A percentile compares a stretch with the other conserved stretches of the same genome.
Conservation (phyloP, 2,888 invertebrate genomes). For the Alloplasta piceator region DNA sequence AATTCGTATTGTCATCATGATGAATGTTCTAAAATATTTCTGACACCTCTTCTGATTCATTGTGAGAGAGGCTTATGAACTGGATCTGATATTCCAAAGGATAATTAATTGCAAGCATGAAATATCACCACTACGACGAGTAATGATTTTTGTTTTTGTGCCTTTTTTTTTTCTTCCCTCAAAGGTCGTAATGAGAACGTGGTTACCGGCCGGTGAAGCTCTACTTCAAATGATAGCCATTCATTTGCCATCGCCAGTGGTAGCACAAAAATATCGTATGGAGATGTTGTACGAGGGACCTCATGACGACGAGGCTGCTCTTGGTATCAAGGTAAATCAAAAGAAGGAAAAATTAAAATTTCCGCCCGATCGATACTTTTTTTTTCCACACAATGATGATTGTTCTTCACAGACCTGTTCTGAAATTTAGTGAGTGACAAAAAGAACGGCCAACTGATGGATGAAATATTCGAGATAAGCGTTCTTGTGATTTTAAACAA, state of each 20-base stretch:
- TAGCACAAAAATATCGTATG: slow-evolving; percentile 99
- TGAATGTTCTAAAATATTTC: slow-evolving; percentile 78
- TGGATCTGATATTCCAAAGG: slow-evolving; percentile 68
- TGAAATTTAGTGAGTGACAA: slow-evolving; percentile 76
- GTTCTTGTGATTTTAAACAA: not conserved
- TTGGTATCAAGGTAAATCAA: slow-evolving; percentile 90
- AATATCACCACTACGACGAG: not conserved
- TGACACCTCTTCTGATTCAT: slow-evolving; percentile 82
- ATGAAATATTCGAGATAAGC: slow-evolving; percentile 6
- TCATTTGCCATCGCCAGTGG: slow-evolving; percentile 99
- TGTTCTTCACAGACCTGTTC: slow-evolving; percentile 82
- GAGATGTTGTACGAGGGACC: slow-evolving; percentile 99
- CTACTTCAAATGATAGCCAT: slow-evolving; percentile 99
- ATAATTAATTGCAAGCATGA: not conserved
- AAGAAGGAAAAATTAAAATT: slow-evolving; percentile 17
- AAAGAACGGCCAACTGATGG: slow-evolving; percentile 80
- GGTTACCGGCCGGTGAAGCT: slow-evolving; percentile 99
- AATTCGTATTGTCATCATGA: slow-evolving; percentile 67
- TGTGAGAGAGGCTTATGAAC: slow-evolving; percentile 75
- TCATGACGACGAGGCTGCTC: slow-evolving; percentile 96
- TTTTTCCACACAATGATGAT: slow-evolving; percentile 75
- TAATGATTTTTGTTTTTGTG: not conserved
- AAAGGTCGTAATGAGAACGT: slow-evolving; percentile 97
- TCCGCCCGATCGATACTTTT: slow-evolving; percentile 1
- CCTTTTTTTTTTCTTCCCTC: slow-evolving; percentile 52